Conservation (phyloP, 1,140 invertebrate genomes). For the Platorchestia sp. region DNA sequence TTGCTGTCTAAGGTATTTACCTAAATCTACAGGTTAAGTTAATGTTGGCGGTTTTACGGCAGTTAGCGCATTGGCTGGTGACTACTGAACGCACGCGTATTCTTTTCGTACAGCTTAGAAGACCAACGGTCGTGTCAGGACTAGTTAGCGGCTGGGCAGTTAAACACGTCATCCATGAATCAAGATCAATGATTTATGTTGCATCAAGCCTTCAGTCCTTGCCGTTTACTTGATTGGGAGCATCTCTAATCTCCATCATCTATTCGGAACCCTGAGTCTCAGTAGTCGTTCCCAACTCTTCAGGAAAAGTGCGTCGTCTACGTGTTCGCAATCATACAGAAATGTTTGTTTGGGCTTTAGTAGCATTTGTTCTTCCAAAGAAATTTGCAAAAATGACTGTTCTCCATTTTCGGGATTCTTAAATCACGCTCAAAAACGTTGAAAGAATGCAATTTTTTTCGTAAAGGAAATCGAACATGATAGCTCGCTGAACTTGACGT, state of each 20-base stretch:
- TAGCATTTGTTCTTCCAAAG: neutral
- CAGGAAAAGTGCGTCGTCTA: neutral
- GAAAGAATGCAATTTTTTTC: neutral
- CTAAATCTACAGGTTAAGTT: neutral
- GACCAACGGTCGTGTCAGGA: neutral
- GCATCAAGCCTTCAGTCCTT: neutral
- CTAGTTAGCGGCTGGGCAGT: neutral
- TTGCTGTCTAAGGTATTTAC: neutral
- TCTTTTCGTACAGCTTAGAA: neutral
- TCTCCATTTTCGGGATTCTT: neutral
- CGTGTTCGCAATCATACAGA: neutral
- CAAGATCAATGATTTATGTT: neutral
- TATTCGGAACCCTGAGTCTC: neutral
- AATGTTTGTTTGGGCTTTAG: neutral
- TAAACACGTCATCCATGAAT: neutral
- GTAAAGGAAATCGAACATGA: neutral
- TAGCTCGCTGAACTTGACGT: neutral
- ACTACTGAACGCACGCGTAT: neutral
- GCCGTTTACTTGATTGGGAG: neutral
- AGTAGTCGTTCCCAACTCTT: neutral
- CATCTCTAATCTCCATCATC: neutral
- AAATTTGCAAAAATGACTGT: neutral
- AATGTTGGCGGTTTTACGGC: neutral
- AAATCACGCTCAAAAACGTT: neutral
- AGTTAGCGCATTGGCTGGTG: neutral